phyloP scores from a whole-genome alignment of 1,140 invertebrate genomes.

The Scaptomyza montana region DNA sequence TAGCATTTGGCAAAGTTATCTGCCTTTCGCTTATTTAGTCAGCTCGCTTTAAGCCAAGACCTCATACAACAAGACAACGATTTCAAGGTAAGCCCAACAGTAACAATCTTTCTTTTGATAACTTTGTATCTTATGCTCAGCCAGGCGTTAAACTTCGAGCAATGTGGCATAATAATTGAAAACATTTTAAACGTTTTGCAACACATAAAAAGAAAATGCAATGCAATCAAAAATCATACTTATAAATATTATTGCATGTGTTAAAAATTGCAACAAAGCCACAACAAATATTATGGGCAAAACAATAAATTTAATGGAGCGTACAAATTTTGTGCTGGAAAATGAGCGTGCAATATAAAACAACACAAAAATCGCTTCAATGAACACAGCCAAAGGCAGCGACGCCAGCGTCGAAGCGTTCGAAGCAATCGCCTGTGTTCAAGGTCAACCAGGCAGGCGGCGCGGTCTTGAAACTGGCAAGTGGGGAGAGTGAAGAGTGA shows the following conservation, averaged over 20 bases:
- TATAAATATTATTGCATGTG: constrained; percentile 48
- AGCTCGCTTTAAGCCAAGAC: constrained; percentile 12
- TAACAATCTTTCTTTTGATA: constrained; percentile 16
- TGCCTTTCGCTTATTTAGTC: neutral
- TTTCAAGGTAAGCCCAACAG: constrained; percentile 41
- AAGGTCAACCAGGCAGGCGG: constrained; percentile 59
- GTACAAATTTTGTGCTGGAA: constrained; percentile 43
- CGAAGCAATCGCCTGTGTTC: constrained; percentile 19
- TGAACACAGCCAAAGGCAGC: constrained; percentile 41
- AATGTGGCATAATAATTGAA: constrained; percentile 11
- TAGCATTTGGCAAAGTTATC: constrained; percentile 44
- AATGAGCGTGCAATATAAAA: constrained; percentile 43
- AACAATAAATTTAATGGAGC: constrained; percentile 53
- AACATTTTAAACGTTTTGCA: constrained; percentile 32
- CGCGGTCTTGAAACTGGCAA: constrained; percentile 7
- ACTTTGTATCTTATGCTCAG: no score
- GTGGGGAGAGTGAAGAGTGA: neutral
- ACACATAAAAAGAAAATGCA: constrained; percentile 11
- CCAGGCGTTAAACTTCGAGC: constrained; percentile 2
- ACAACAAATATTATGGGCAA: neutral
- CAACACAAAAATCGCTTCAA: constrained; percentile 57
- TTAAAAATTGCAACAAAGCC: constrained; percentile 30
- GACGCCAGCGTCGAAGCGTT: neutral
- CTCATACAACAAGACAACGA: constrained; percentile 1
- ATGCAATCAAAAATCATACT: constrained; percentile 32